Conservation (phyloP, 2,888 invertebrate genomes). For the Dicyrtomina minuta region DNA sequence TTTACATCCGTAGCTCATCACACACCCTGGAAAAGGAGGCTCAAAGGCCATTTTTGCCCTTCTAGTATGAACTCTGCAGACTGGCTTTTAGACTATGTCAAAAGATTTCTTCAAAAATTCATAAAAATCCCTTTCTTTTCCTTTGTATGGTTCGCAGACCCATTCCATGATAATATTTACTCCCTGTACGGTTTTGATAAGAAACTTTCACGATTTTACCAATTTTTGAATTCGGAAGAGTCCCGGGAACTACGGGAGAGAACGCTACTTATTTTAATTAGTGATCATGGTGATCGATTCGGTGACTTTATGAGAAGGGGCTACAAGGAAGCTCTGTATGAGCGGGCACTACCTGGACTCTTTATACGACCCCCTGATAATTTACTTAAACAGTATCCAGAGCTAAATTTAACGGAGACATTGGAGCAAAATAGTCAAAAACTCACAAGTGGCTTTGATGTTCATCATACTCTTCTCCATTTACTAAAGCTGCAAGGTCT, state of each 20-base stretch:
- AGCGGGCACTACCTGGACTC: slow-evolving; percentile 68
- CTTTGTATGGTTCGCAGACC: slow-evolving; percentile 76
- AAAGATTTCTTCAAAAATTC: slow-evolving; percentile 66
- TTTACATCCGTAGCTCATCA: too few species aligned
- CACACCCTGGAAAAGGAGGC: too few species aligned
- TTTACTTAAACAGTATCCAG: slow-evolving; percentile 62
- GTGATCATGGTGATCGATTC: slow-evolving; percentile 75
- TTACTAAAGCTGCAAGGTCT: not conserved
- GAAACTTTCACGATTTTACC: slow-evolving; percentile 62
- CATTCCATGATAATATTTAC: slow-evolving; percentile 71
- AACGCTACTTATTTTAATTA: slow-evolving; percentile 68
- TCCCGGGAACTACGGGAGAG: slow-evolving; percentile 65
- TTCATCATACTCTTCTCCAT: slow-evolving; percentile 64
- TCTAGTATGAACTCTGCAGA: too few species aligned
- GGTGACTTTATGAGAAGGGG: slow-evolving; percentile 69
- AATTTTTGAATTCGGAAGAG: slow-evolving; percentile 61
- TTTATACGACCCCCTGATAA: slow-evolving; percentile 68
- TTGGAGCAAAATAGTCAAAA: slow-evolving; percentile 65
- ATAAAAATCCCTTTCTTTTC: slow-evolving; percentile 68
- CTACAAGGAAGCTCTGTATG: slow-evolving; percentile 76
- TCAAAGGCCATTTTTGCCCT: too few species aligned
- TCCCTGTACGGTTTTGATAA: slow-evolving; percentile 68
- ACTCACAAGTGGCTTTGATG: slow-evolving; percentile 73
- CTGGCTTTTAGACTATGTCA: too few species aligned
- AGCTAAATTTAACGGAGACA: slow-evolving; percentile 61